Evolutionary conservation across 1,140 invertebrate genomes (phyloP).

Genomic region (Lepidurus apus): DNA sequence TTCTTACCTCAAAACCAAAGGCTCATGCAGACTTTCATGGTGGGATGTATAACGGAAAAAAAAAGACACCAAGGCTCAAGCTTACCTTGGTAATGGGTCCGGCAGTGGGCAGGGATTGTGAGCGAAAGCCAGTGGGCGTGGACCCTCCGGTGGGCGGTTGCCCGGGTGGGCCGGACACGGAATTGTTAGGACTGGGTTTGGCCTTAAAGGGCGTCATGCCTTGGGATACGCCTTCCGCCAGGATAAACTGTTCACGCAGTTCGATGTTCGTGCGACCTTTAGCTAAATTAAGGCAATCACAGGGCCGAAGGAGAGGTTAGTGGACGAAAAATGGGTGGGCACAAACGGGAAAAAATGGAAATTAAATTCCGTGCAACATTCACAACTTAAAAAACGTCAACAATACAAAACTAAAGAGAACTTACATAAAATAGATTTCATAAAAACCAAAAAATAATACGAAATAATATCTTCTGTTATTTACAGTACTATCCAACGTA

Average conservation of each 20-base stretch:
- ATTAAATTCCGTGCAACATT: slow-evolving; percentile 35
- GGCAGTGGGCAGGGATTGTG: slow-evolving; percentile 54
- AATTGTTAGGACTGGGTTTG: slow-evolving; percentile 67
- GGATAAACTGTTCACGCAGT: slow-evolving; percentile 95
- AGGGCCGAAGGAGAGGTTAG: slow-evolving; percentile 23
- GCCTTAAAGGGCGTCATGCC: slow-evolving; percentile 93
- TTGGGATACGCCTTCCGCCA: slow-evolving; percentile 95
- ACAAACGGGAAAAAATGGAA: slow-evolving; percentile 29
- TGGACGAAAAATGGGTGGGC: slow-evolving; percentile 8
- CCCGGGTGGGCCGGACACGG: slow-evolving; percentile 60
- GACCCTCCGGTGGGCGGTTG: slow-evolving; percentile 34
- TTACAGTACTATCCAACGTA: slow-evolving; percentile 25
- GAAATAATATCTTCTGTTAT: slow-evolving; percentile 25
- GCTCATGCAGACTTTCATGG: slow-evolving; percentile 25
- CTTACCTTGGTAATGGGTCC: slow-evolving; percentile 90
- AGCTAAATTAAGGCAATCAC: slow-evolving; percentile 56
- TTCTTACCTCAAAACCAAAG: slow-evolving; percentile 26
- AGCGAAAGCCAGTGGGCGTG: slow-evolving; percentile 47
- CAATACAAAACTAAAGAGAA: slow-evolving; percentile 5
- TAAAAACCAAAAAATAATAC: slow-evolving; percentile 29
- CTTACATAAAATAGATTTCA: slow-evolving; percentile 24
- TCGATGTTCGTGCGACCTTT: slow-evolving; percentile 99
- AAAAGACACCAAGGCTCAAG: slow-evolving; percentile 32
- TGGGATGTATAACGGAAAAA: slow-evolving; percentile 41
- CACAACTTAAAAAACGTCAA: slow-evolving; percentile 28